Conservation (phyloP, 2,113 vertebrate species). For the Aphelocoma coerulescens region DNA sequence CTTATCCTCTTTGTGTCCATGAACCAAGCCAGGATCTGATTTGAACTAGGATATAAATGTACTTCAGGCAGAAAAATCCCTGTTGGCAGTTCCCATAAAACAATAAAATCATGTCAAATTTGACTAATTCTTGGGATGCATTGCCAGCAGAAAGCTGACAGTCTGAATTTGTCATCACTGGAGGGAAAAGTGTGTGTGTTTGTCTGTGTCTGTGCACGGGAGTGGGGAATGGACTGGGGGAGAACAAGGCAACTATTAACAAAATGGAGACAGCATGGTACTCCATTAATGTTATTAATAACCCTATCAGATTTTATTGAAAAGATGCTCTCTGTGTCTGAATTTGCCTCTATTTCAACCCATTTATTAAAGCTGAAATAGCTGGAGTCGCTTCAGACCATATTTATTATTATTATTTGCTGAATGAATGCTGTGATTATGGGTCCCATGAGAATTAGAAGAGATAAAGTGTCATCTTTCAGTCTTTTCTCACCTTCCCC, state of each 20-base stretch:
- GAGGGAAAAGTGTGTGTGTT: constrained; percentile 42
- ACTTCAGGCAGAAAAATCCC: constrained; percentile 64
- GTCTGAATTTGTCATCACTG: constrained; percentile 59
- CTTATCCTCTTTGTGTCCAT: constrained; percentile 10
- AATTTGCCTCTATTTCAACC: constrained; percentile 77
- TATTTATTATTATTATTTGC: constrained; percentile 82
- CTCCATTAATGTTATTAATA: constrained; percentile 83
- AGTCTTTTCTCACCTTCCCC: constrained; percentile 46
- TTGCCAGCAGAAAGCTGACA: constrained; percentile 62
- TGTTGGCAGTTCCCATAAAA: constrained; percentile 66
- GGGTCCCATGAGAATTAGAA: constrained; percentile 25
- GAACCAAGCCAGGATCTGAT: constrained; percentile 38
- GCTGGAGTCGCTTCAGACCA: constrained; percentile 72
- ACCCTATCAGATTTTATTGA: constrained; percentile 81
- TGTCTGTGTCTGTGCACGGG: not conserved
- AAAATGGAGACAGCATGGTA: constrained; percentile 50
- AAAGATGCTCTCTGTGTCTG: constrained; percentile 77
- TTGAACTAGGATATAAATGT: constrained; percentile 55
- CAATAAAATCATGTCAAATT: constrained; percentile 69
- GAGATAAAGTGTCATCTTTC: constrained; percentile 60
- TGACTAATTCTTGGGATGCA: constrained; percentile 57
- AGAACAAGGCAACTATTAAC: constrained; percentile 56
- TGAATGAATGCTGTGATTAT: constrained; percentile 73
- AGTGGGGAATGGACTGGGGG: not conserved
- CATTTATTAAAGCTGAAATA: constrained; percentile 81